Evolutionary conservation across 2,797 vertebrate genomes (phyloP), one percentile per base, ranked within the genome.

Genomic region (Cossypha caffra): DNA sequence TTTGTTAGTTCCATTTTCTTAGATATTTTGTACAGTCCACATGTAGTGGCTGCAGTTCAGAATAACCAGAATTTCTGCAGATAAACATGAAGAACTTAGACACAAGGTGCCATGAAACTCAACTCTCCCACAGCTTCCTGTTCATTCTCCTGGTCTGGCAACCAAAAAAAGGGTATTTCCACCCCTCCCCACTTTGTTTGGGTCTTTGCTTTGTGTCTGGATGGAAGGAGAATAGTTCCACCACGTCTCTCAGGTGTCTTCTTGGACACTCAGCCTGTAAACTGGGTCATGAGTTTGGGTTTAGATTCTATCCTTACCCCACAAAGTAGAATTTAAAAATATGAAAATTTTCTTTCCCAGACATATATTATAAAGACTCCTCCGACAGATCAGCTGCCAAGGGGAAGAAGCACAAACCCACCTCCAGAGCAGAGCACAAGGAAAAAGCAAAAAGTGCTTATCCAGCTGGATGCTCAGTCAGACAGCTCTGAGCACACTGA

Each of bases 401-500:
- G 97, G 71, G 96, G 95, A 95, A 93, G 48, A 40, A 23, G 77
- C 45, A 91, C 80, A 66, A 96, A 93, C 78, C 47, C 84, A 61
- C 19, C 52, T 26, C 57, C 7, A 73, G 97, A 97, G 95, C 94
- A 93, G 50, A 45, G 91, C 72, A 63, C 18, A 45, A 97, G 95
- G 89, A 98, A 98, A 88, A 98, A 98, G 98, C 98, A 95, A 78
- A 99, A 98, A 96, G 97, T 93, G 75, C 50, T 96, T 61, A 81
- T 99, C 29, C 98, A 98, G 50, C 97, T 99, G 91, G 99, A 99
- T 86, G 75, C 97, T 74, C 98, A 98, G 78, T 99, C 99, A 45
- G 99, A 99, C 94, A 99, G 98, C 97, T 99, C 99, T n/a, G 99
- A 99, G 59, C 97, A 97, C 66, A 96, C 91, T 37, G 99, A 99